Base-by-base conservation (phyloP, 2,797 vertebrate genomes). In the Etheostoma nigrum region DNA sequence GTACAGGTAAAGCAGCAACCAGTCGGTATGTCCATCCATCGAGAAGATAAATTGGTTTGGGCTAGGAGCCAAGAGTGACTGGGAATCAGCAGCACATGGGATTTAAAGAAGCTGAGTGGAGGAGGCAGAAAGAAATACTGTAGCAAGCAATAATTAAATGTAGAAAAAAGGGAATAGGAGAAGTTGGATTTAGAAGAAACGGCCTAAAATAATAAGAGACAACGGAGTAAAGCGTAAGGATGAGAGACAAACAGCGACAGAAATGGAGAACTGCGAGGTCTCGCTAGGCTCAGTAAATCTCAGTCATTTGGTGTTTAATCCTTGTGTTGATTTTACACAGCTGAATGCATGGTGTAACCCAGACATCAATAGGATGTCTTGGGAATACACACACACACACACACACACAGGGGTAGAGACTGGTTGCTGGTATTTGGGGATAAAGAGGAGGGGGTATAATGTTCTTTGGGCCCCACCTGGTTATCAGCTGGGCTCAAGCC, bases 311-410 rank as follows among this genome's bases (percentile, higher is more conserved):
- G 77, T 87, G 74, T 84, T 89, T 93, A 91, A 93, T 93, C 84
- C 83, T 67, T 75, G 70, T 89, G 91, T 91, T 93, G 80, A 86
- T 91, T 92, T 91, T 89, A 91, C 85, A 91, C 91, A 92, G 89
- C 88, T 91, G 91, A 93, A 86, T 75, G 90, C 82, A 82, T 72
- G 78, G 81, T 51, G 42, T 74, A 73, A 82, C 81, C 87, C 86
- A 81, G 83, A 89, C 88, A 86, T 88, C 86, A 93, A 90, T 88
- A 76, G 55, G 78, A 71, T 58, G 65, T 77, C 76, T 64, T 74
- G 93, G 92, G 89, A 92, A 90, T 88, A 90, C 69, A 63, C 69
- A 67, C 72, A 72, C 59, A 81, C 72, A 79, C 60, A 81, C 67
- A 78, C 69, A 53, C 61, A 60, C 21, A 60, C 21, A 13, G 33